Base-by-base conservation (phyloP, 2,797 vertebrate species). In the Platalea minor region DNA sequence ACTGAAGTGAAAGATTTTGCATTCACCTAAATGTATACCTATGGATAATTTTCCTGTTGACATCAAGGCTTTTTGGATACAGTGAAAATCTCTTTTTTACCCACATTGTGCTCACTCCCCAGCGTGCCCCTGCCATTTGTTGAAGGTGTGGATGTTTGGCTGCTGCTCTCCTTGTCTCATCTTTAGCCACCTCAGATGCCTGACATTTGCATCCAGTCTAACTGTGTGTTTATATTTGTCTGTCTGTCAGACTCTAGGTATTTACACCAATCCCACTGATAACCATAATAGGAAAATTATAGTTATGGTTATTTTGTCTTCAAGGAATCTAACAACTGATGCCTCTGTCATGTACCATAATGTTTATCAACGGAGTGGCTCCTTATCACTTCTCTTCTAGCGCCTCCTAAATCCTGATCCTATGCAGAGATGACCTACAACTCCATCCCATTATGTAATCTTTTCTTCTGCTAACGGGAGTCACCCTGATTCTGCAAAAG, bases 121-220 rank as follows among this genome's bases (percentile, higher is more conserved):
- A 46, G 6, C 2, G 3, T 10, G 29, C 3, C n/a, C 37, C 15
- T 45, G 28, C 5, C 3, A 0, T 29, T 43, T 63, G 11, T 48
- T 74, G 33, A 48, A 75, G 5, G 17, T 29, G 12, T 45, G 26
- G 20, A 46, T 1, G 3, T 31, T 10, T 54, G 51, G 24, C 14
- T 90, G 7, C 20, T 41, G 8, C 46, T 93, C 24, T 37, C 35
- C 45, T 46, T 81, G 13, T 20, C 45, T 95, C 29, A 48, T n/a
- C 60, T 87, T 78, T 20, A 64, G 46, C 16, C 19, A 54, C 46
- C 25, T 43, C 73, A 80, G 5, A 11, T 74, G 39, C 31, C 48
- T 87, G 39, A 39, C 11, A 35, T 53, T 94, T 92, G 14, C 23
- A 88, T 73, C 31, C 21, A 37, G 14, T 53, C 14, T 69, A 61